Evolutionary conservation across 2,888 invertebrate genomes (phyloP), one percentile per base, ranked within the genome.

Genomic region (Pristionchus fissidentatus): DNA sequence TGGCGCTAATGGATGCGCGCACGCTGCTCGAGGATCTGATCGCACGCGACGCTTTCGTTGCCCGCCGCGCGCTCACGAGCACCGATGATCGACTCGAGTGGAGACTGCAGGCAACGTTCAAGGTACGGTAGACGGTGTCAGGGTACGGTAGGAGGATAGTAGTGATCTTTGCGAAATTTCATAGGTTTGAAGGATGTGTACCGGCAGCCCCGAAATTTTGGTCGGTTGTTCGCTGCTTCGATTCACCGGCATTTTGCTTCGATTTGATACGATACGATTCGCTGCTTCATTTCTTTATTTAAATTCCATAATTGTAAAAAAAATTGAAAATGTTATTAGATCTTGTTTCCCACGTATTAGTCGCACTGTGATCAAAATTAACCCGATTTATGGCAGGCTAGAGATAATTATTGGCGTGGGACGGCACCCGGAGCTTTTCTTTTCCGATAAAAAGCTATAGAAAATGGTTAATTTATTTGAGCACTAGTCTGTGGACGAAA

Each of bases 61-160:
- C 70, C 22, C 46, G 41, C 19, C n/a, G 22, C 10, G 73, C 83
- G 26, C 26, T 83, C 1, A 38, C 41, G n/a, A 70, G 83, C 55
- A 52, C 22, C 22, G 52, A 83, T 55, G 73, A 70, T 22, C 70
- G 70, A 52, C 55, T 83, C 0, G 70, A 83, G 55, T 83, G 83
- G 83, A 70, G 41, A 57, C n/a, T 83, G 4, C 22, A 49, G 15
- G 83, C 73, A 1, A 66, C 38, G 38, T 83, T 83, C 32, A 49
- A 73, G 73, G 83, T 83, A 26, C 29, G 83, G 49, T 49, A 5
- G 38, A 66, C 7, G 66, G n/a, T n/a, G n/a, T n/a, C n/a, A 41
- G 22, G 3, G 32, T 22, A 15, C 15, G 52, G 52, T 4, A 19
- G 52, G n/a, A n/a, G 26, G 13, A 22, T 13, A 4, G 3, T 29